Percentiles rank a stretch among this genome's conserved stretches.
Evolutionary conservation across 2,113 vertebrate species (phyloP).

Genomic region (Daphoenositta chrysoptera): DNA sequence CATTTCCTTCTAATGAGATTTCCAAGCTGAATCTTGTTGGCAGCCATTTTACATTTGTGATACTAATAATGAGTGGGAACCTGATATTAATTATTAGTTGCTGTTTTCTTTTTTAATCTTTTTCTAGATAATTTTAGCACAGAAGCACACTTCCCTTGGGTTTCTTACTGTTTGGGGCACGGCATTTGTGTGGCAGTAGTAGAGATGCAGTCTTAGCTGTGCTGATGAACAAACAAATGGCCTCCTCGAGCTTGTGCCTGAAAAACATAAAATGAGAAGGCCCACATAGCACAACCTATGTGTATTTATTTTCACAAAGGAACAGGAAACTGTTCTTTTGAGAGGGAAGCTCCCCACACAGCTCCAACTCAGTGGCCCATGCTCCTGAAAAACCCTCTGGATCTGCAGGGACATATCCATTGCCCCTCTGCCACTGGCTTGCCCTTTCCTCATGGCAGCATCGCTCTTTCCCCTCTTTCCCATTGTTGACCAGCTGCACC

Average conservation of each 20-base stretch:
- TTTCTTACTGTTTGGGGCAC: not conserved
- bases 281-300: not conserved
- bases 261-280: not conserved
- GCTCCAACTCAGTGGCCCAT: fast-evolving
- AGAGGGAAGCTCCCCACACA: not conserved
- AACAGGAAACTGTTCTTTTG: not conserved
- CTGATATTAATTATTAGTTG: constrained; percentile 8
- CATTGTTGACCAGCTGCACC: not conserved
- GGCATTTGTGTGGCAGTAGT: not conserved
- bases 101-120: not conserved
- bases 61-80: constrained; percentile 12
- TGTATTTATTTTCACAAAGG: not conserved
- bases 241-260: fast-evolving
- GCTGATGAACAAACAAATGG: not conserved
- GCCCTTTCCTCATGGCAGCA: not conserved
- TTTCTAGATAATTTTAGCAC: not conserved
- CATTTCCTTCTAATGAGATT: constrained; percentile 15
- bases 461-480: fast-evolving
- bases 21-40: not conserved
- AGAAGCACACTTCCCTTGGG: not conserved
- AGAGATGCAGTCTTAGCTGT: not conserved
- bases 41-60: constrained; percentile 39
- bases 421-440: not conserved
- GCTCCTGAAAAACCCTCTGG: not conserved
- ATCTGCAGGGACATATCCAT: not conserved